phyloP scores from a whole-genome alignment of 2,797 vertebrate species.

The Caiman crocodilus region DNA sequence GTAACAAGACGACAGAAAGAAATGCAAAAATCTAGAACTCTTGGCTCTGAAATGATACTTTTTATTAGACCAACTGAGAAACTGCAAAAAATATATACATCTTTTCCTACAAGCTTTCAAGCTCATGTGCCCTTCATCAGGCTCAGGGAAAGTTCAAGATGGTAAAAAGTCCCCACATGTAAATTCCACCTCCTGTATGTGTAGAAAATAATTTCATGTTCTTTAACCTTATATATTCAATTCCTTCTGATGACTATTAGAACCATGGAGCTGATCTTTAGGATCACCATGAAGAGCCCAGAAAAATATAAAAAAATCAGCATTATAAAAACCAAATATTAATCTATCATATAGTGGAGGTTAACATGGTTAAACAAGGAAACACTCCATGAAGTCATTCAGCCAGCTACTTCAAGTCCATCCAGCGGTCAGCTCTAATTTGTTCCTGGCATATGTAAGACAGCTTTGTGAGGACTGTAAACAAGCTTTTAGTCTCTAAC shows the following conservation, averaged over 20 bases:
- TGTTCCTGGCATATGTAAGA: background rate
- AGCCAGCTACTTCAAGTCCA: constrained; percentile 1
- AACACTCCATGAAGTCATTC: background rate
- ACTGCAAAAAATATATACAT: too few species aligned
- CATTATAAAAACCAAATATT: background rate
- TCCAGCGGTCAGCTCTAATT: constrained; percentile 1
- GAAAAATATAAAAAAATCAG: background rate
- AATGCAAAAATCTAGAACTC: too few species aligned
- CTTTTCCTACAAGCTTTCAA: too few species aligned
- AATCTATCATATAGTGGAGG: background rate
- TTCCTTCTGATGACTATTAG: background rate
- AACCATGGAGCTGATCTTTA: background rate
- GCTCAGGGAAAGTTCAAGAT: too few species aligned
- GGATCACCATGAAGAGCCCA: background rate
- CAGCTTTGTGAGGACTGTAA: constrained; percentile 48
- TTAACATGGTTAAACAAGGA: background rate
- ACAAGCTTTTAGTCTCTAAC: constrained; percentile 20
- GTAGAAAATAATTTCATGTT: too few species aligned
- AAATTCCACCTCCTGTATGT: too few species aligned
- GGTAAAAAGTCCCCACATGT: too few species aligned
- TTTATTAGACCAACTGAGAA: too few species aligned
- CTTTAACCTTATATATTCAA: background rate
- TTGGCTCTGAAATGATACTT: too few species aligned
- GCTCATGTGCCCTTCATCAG: too few species aligned
- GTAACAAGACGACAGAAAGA: background rate